These are phyloP conservation scores for Drosophila histrio DNA, from an alignment of 2,888 invertebrate species.

Conservation along the genomic window DNA sequence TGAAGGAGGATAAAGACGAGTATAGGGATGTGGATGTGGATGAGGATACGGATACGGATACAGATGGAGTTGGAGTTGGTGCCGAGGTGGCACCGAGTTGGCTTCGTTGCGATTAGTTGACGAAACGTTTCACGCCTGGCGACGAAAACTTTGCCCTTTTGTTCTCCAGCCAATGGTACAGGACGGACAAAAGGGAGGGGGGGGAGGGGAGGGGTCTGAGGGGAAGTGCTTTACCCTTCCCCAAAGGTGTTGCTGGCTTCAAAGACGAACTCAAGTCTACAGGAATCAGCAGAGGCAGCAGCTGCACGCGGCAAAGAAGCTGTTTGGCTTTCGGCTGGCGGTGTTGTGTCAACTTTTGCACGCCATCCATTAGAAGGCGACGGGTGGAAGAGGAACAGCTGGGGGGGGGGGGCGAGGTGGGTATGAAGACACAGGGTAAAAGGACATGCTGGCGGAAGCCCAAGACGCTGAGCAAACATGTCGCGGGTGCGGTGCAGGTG, in stretches of 20 bases:
- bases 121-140: constrained; percentile 80
- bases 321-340: constrained; percentile 64
- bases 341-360: constrained; percentile 79
- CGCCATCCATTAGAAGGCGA: constrained; percentile 65
- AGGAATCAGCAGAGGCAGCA: constrained; percentile 49
- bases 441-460: constrained; percentile 49
- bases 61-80: constrained; percentile 9
- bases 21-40: background rate
- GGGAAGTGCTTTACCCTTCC: constrained; percentile 3
- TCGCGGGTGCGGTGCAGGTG: constrained; percentile 42
- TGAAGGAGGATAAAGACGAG: constrained; percentile 1
- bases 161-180: constrained; percentile 35
- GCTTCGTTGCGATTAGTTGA: constrained; percentile 73
- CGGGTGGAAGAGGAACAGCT: background rate
- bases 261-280: constrained; percentile 31
- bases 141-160: constrained; percentile 72
- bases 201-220: background rate
- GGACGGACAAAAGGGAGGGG: background rate
- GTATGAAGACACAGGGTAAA: background rate
- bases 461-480: constrained; percentile 73
- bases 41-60: constrained; percentile 17
- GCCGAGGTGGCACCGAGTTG: constrained; percentile 25
- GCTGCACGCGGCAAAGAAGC: constrained; percentile 61
- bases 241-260: constrained; percentile 27
- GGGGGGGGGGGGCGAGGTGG: background rate